phyloP scores from a whole-genome alignment of 2,113 vertebrate genomes.

The Tupaia tana region DNA sequence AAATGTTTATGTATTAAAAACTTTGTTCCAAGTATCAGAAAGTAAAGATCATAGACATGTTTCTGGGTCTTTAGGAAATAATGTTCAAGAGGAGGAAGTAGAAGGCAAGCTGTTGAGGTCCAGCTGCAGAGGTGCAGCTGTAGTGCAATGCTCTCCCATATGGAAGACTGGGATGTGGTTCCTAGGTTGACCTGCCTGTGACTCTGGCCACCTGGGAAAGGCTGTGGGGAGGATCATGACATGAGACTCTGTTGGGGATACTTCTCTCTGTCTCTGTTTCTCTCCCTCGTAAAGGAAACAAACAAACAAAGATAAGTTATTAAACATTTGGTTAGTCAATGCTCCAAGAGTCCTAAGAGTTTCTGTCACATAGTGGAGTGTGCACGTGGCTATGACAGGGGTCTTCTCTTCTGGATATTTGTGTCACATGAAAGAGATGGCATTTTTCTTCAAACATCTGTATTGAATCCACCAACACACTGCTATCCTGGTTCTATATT shows the following conservation, averaged over 20 bases:
- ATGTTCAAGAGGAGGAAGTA: background rate
- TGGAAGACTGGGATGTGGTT: too few species aligned
- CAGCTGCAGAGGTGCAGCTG: too few species aligned
- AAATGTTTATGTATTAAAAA: background rate
- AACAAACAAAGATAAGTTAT: background rate
- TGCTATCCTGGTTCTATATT: background rate
- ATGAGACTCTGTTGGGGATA: too few species aligned
- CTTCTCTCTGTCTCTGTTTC: too few species aligned
- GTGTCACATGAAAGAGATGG: constrained; percentile 36
- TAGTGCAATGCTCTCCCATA: too few species aligned
- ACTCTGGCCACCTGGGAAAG: too few species aligned
- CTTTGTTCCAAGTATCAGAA: background rate
- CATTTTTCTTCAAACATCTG: constrained; percentile 70
- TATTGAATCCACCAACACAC: constrained; percentile 51
- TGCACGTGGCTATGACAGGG: constrained; percentile 14
- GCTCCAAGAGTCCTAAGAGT: background rate
- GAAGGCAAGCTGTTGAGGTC: background rate
- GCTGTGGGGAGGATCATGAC: too few species aligned
- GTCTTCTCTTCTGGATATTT: constrained; percentile 60
- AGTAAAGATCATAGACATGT: constrained; percentile 20
- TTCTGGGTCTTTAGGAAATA: background rate
- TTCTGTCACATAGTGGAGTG: fast-evolving
- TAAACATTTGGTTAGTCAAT: constrained; percentile 1
- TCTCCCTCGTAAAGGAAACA: too few species aligned
- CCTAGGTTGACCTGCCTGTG: too few species aligned